These are phyloP conservation scores for Acleris laterana DNA, from an alignment of 2,888 invertebrate species.

Conservation along the genomic window DNA sequence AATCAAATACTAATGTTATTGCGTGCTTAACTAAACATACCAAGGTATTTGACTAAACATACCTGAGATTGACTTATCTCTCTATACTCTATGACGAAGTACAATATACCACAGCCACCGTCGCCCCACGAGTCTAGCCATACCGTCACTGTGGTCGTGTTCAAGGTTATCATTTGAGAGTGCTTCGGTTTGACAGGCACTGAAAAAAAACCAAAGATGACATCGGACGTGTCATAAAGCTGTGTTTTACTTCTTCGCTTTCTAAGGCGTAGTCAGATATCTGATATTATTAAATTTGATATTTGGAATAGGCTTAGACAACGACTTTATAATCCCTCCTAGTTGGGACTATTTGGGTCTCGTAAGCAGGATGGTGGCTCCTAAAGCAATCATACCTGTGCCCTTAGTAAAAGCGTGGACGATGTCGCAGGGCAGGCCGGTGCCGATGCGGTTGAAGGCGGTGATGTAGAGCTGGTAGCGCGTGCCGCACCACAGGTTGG, in stretches of 20 bases:
- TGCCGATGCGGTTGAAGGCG: slow-evolving; percentile 95
- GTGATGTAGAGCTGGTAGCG: slow-evolving; percentile 94
- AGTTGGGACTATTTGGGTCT: too few relatives aligned
- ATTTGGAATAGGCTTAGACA: too few relatives aligned
- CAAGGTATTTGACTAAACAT: too few relatives aligned
- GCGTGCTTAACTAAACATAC: too few relatives aligned
- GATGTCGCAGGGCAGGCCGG: slow-evolving; percentile 94
- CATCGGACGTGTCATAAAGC: too few relatives aligned
- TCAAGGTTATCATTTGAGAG: slow-evolving; percentile 92
- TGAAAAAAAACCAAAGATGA: slow-evolving; percentile 54
- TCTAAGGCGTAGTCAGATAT: too few relatives aligned
- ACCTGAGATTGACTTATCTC: slow-evolving; percentile 85
- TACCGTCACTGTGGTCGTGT: slow-evolving; percentile 93
- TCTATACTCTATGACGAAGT: slow-evolving; percentile 93
- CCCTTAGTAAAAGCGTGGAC: slow-evolving; percentile 93
- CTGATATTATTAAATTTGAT: too few relatives aligned
- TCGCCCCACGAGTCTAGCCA: slow-evolving; percentile 96
- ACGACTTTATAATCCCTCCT: too few relatives aligned
- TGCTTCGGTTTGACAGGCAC: slow-evolving; percentile 92
- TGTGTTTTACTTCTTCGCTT: too few relatives aligned
- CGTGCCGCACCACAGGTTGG: slow-evolving; percentile 94
- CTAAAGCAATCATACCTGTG: slow-evolving; percentile 78
- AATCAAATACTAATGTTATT: too few relatives aligned
- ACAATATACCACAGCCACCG: slow-evolving; percentile 93
- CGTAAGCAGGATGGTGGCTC: too few relatives aligned